These are phyloP conservation scores for Cynopterus brachyotis DNA, from an alignment of 2,113 vertebrate genomes.

Conservation along the genomic window DNA sequence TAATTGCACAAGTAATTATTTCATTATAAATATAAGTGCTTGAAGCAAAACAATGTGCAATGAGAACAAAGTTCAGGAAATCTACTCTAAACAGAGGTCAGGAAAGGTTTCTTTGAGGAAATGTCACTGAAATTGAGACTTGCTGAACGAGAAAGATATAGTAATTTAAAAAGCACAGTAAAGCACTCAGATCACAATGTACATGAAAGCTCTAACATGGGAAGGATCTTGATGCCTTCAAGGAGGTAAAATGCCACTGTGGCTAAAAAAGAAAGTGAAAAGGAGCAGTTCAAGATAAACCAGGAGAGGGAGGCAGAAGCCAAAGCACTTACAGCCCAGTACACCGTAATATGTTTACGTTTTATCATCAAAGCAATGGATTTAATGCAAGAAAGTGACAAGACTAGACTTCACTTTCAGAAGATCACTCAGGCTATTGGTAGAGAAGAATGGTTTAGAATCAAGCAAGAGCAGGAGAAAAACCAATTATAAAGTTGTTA, in stretches of 20 bases:
- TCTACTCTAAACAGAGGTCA: not conserved
- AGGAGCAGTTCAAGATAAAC: not conserved
- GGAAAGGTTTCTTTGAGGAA: not conserved
- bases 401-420: not conserved
- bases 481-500: not conserved
- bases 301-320: not conserved
- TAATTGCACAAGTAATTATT: not conserved
- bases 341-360: not conserved
- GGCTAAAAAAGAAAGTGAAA: not conserved
- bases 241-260: not conserved
- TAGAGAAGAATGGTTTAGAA: not conserved
- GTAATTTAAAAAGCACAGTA: not conserved
- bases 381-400: not conserved
- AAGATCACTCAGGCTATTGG: not conserved
- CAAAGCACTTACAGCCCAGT: not conserved
- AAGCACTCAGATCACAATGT: not conserved
- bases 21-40: not conserved
- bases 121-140: not conserved
- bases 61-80: not conserved
- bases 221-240: not conserved
- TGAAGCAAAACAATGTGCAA: not conserved
- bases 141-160: not conserved
- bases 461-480: not conserved
- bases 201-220: no score
- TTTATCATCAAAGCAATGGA: not conserved